Percentiles rank a stretch among this genome's conserved stretches.
Evolutionary conservation across 2,797 vertebrate genomes (phyloP).

Genomic region (Naso thynnoides): DNA sequence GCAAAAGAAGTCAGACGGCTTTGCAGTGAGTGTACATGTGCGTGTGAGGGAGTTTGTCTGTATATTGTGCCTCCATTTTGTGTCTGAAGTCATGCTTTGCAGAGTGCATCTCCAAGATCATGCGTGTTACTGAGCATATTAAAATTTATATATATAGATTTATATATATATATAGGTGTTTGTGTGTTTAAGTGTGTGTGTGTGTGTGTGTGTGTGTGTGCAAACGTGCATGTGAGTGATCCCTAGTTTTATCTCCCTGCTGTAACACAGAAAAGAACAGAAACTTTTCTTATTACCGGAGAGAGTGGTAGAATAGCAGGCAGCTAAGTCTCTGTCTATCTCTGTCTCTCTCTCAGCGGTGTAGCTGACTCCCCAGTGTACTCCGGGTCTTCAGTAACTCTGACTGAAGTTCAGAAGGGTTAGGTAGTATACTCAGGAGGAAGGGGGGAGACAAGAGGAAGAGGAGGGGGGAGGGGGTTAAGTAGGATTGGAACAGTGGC

Average conservation of each 20-base stretch:
- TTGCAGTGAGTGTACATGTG: neutral
- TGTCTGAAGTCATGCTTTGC: slow-evolving; percentile 11
- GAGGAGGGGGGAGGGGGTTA: slow-evolving; percentile 74
- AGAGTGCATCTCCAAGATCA: slow-evolving; percentile 10
- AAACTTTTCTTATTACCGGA: slow-evolving; percentile 87
- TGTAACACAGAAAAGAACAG: slow-evolving; percentile 79
- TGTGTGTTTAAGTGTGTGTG: slow-evolving; percentile 14
- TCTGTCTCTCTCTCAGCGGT: slow-evolving; percentile 78
- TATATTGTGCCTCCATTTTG: slow-evolving; percentile 38
- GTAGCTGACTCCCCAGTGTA: slow-evolving; percentile 80
- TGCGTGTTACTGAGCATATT: slow-evolving; percentile 19
- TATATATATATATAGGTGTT: slow-evolving; percentile 13
- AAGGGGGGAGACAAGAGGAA: slow-evolving; percentile 70
- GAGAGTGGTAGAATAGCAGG: slow-evolving; percentile 80
- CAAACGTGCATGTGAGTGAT: slow-evolving; percentile 66
- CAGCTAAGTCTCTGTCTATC: slow-evolving; percentile 84
- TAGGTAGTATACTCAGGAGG: slow-evolving; percentile 81
- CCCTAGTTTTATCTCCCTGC: slow-evolving; percentile 82
- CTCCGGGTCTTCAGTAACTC: slow-evolving; percentile 81
- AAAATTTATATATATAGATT: neutral
- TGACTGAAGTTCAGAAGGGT: slow-evolving; percentile 85
- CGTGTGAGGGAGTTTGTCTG: slow-evolving; percentile 35
- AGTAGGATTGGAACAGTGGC: slow-evolving; percentile 84
- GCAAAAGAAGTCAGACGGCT: slow-evolving; percentile 48
- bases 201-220: slow-evolving; percentile 23